Base-by-base conservation (phyloP, 37 sponge, comb jelly and placozoan species). In the Mnemiopsis leidyi region DNA sequence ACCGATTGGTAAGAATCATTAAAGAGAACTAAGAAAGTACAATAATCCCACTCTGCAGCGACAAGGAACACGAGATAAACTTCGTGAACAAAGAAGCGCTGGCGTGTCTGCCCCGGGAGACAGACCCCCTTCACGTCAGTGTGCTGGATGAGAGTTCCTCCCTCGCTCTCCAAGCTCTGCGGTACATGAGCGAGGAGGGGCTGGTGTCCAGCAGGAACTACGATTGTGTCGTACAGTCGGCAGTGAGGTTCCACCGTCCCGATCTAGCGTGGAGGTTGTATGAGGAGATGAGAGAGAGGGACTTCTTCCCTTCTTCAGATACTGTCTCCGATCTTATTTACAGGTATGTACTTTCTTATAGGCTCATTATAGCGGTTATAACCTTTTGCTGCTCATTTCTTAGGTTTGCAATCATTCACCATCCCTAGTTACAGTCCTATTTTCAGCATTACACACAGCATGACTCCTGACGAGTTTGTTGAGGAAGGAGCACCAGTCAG, bases 201-300 rank as follows among this genome's bases (percentile, higher is more conserved):
- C 32, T 77, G 18, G 35, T 32, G 20, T 31, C 79, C 0, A 3
- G 32, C 0, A 18, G 36, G 2, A 34, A 32, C 18, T 85, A 85
- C 90, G 61, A 40, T 39, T 21, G 38, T 9, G 61, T 85, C 28
- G 23, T 85, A 1, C 90, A 85, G 61, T 36, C 90, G 20, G 40
- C 61, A 39, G 90, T 85, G 25, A 36, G 36, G 90, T 85, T 85
- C 90, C 36, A 85, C 23, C 40, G 61, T 20, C 90, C 90, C 21
- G 90, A 85, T 26, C 61, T 85, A 2, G 90, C 90, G 48, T 85
- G 90, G 90, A 1, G 23, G 61, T 18, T 32, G 1, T 85, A 85
- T 33, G 28, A n/a, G 90, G 29, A 40, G 90, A 85, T 85, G 90
- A 1, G 90, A 23, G 16, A 13, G 16, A 13, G 39, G 40, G 61